Percentiles rank a stretch among this genome's conserved stretches.
phyloP scores from a whole-genome alignment of 2,888 invertebrate genomes.

The Drosophila meridionalis region DNA sequence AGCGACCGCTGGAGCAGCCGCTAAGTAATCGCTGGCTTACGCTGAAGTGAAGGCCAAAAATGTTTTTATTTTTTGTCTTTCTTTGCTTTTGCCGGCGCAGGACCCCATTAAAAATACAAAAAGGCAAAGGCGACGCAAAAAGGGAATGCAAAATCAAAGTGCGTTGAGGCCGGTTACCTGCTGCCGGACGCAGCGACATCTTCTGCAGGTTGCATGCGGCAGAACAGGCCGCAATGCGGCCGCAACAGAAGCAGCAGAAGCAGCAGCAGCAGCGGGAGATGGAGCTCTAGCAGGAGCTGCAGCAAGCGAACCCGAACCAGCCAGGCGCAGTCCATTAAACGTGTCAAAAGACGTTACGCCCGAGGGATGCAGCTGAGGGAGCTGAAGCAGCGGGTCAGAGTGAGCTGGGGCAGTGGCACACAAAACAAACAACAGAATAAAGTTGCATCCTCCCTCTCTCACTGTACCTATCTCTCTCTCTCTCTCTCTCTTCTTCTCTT shows the following conservation, averaged over 20 bases:
- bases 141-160: conserved; percentile 78
- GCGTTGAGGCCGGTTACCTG: conserved; percentile 50
- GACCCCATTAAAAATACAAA: conserved; percentile 50
- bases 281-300: neutral
- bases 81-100: conserved; percentile 9
- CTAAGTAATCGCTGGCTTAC: conserved; percentile 53
- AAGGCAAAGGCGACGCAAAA: conserved; percentile 52
- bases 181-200: conserved; percentile 13
- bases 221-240: conserved; percentile 64
- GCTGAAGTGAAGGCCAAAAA: conserved; percentile 22
- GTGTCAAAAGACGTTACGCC: conserved; percentile 71
- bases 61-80: neutral
- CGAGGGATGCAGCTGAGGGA: conserved; percentile 43
- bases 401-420: conserved; percentile 4
- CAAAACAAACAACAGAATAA: conserved; percentile 45
- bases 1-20: conserved; percentile 38
- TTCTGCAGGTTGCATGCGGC: conserved; percentile 15
- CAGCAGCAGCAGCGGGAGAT: conserved; percentile 2
- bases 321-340: conserved; percentile 68
- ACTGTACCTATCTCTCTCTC: conserved; percentile 11
- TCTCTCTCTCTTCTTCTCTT: conserved; percentile 9
- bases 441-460: conserved; percentile 26
- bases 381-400: conserved; percentile 11
- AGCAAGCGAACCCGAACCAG: neutral
- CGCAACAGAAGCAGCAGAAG: conserved; percentile 36